These are phyloP conservation scores for Chaenogobius annularis DNA, from an alignment of 2,113 vertebrate species.

Conservation along the genomic window DNA sequence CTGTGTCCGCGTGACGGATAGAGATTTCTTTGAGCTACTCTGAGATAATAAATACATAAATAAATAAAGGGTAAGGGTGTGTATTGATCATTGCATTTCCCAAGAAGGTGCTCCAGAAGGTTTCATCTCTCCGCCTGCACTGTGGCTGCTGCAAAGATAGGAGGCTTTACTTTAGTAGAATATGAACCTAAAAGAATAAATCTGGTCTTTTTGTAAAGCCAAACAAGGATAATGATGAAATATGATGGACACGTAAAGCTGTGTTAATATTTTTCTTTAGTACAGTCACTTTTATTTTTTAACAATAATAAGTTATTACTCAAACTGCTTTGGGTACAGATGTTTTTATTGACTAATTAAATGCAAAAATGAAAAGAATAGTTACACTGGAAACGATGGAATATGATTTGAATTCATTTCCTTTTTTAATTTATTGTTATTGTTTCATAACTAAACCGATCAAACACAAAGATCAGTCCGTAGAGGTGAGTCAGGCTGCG, in stretches of 20 bases:
- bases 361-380: too few species aligned
- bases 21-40: constrained; percentile 59
- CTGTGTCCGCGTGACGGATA: constrained; percentile 37
- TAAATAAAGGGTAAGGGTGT: constrained; percentile 58
- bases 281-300: too few species aligned
- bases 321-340: too few species aligned
- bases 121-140: constrained; percentile 27
- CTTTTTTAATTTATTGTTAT: too few species aligned
- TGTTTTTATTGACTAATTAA: too few species aligned
- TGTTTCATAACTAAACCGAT: too few species aligned
- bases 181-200: constrained; percentile 40
- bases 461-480: too few species aligned
- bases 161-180: constrained; percentile 62
- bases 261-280: too few species aligned
- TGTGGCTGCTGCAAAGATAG: constrained; percentile 50
- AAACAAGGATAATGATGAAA: constrained; percentile 17
- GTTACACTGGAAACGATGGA: too few species aligned
- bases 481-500: too few species aligned
- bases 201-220: background rate
- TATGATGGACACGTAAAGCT: constrained; percentile 2
- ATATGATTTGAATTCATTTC: too few species aligned
- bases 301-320: too few species aligned
- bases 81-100: constrained; percentile 72
- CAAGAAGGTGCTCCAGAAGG: constrained; percentile 20
- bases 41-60: constrained; percentile 50